phyloP scores from a whole-genome alignment of 2,113 vertebrate genomes.

The Oostethus manadensis region DNA sequence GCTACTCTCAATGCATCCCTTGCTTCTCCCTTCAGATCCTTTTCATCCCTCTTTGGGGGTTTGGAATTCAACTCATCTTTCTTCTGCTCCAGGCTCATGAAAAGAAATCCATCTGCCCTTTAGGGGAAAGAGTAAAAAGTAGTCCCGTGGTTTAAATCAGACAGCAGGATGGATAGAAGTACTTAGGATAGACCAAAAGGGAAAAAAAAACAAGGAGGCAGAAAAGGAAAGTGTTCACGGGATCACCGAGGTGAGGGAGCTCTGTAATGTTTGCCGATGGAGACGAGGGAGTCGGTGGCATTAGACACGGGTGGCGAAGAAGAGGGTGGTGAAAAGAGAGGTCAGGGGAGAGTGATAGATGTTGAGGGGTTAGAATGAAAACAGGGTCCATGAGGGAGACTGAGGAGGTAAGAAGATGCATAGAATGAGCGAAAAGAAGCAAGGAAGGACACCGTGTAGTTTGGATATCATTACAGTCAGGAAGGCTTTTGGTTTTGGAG shows the following conservation, averaged over 20 bases:
- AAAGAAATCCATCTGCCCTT: conserved; percentile 66
- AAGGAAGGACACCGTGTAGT: conserved; percentile 51
- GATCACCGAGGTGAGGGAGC: conserved; percentile 28
- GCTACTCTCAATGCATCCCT: conserved; percentile 32
- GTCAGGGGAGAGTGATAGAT: conserved; percentile 12
- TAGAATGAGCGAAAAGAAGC: conserved; percentile 26
- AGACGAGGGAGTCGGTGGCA: conserved; percentile 17
- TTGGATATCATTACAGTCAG: conserved; percentile 56
- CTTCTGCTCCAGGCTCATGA: conserved; percentile 53
- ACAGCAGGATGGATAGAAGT: conserved; percentile 52
- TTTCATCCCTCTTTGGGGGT: conserved; percentile 32
- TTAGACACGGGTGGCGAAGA: conserved; percentile 20
- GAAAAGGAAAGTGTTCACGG: conserved; percentile 36
- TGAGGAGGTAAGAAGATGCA: conserved; percentile 26
- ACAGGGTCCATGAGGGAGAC: not conserved
- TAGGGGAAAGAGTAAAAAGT: conserved; percentile 54
- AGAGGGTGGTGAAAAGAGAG: conserved; percentile 21
- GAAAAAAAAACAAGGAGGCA: not conserved
- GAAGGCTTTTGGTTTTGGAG: conserved; percentile 54
- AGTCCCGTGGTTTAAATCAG: conserved; percentile 47
- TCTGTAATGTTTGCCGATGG: conserved; percentile 23
- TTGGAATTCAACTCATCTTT: conserved; percentile 56
- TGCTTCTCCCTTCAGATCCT: conserved; percentile 32
- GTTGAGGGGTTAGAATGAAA: conserved; percentile 13
- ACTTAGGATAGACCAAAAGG: conserved; percentile 27